These are phyloP conservation scores for Chionomys nivalis DNA, from an alignment of 2,113 vertebrate genomes.

Conservation along the genomic window DNA sequence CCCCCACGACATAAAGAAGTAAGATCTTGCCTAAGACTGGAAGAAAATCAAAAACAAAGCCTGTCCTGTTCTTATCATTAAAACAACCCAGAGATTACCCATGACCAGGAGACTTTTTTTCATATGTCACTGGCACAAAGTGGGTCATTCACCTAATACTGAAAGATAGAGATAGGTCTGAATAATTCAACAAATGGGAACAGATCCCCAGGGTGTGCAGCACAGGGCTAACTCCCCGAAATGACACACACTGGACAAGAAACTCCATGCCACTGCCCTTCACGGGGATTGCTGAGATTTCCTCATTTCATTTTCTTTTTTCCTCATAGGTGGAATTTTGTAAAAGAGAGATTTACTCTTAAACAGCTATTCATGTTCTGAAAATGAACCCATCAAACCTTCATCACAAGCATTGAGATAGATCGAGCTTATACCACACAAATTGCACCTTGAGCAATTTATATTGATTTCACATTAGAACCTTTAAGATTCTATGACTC, in stretches of 20 bases:
- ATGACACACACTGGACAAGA: not conserved
- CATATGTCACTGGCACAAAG: not conserved
- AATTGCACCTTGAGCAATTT: not conserved
- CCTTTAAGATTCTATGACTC: not conserved
- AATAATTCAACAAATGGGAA: not conserved
- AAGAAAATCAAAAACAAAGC: not conserved
- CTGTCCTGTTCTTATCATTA: not conserved
- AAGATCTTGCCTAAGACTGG: not conserved
- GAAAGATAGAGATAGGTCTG: not conserved
- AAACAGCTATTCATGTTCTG: not conserved
- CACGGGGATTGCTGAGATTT: not conserved
- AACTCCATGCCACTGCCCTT: not conserved
- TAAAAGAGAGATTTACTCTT: not conserved
- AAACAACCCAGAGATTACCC: not conserved
- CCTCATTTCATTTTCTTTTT: not conserved
- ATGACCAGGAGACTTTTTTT: not conserved
- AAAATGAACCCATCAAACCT: not conserved
- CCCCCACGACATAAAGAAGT: not conserved
- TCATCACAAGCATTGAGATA: not conserved
- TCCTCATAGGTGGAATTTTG: not conserved
- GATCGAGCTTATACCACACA: not conserved
- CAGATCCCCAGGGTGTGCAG: not conserved
- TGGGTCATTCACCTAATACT: not conserved
- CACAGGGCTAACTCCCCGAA: not conserved
- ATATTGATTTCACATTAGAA: not conserved